Evolutionary conservation across 2,113 vertebrate genomes (phyloP).

Genomic region (Dipodomys ordii): DNA sequence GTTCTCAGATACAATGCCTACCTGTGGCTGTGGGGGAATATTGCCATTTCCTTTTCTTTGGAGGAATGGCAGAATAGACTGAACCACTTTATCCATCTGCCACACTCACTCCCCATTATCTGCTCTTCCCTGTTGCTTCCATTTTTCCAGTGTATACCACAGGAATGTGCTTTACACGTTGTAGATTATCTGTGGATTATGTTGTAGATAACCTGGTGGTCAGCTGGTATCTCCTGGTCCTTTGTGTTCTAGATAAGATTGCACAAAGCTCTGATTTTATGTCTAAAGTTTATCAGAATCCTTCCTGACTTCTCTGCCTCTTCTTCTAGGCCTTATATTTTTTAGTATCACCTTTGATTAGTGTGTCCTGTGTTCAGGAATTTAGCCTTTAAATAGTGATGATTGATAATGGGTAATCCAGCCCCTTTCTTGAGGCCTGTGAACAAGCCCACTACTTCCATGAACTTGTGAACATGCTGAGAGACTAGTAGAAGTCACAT

Average conservation of each 20-base stretch:
- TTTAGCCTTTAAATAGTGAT: neutral
- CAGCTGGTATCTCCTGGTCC: neutral
- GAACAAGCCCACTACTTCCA: neutral
- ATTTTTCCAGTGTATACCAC: neutral
- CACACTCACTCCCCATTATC: too few species aligned
- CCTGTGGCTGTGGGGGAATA: neutral
- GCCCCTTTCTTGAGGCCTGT: neutral
- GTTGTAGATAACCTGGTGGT: too few species aligned
- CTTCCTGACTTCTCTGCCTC: neutral
- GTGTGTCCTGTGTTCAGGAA: neutral
- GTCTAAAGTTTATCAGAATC: neutral
- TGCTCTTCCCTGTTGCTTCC: neutral
- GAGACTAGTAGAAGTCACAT: neutral
- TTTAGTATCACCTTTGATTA: neutral
- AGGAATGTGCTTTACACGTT: neutral
- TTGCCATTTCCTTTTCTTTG: neutral
- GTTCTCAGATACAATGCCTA: neutral
- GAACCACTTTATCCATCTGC: neutral
- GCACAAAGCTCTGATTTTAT: neutral
- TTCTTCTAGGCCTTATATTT: neutral
- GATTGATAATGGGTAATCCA: neutral
- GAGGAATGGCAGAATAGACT: neutral
- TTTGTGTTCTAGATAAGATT: neutral
- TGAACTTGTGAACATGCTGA: neutral
- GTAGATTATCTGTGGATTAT: neutral